Evolutionary conservation across 2,888 invertebrate genomes (phyloP).

Genomic region (Synanthedon myopaeformis): DNA sequence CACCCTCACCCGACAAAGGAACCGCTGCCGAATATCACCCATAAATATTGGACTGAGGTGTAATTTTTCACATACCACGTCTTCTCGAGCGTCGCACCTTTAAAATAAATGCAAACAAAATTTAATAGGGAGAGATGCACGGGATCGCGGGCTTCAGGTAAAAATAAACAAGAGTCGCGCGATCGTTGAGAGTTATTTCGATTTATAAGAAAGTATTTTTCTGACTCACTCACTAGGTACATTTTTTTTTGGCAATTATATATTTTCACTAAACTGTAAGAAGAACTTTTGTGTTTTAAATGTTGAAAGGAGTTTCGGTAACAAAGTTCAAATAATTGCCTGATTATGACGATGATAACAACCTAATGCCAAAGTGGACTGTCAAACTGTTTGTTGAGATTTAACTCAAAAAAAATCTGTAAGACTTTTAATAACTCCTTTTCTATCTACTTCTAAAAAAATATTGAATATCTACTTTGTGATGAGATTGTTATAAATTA

Average conservation of each 20-base stretch:
- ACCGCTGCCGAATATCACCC: constrained; percentile 71
- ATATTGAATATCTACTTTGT: no score
- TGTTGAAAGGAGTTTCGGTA: no score
- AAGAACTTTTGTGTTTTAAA: neutral
- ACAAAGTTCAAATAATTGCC: no score
- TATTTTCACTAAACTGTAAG: neutral
- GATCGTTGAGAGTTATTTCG: constrained; percentile 36
- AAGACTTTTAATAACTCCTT: no score
- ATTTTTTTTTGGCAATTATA: neutral
- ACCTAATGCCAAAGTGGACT: no score
- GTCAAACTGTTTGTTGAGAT: no score
- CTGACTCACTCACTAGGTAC: neutral
- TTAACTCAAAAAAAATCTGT: no score
- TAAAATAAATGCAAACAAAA: constrained; percentile 72
- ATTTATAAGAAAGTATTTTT: neutral
- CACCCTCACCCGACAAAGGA: constrained; percentile 67
- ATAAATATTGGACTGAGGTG: constrained; percentile 71
- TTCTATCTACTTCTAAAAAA: no score
- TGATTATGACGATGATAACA: no score
- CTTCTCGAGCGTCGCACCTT: constrained; percentile 68
- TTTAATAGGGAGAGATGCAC: constrained; percentile 71
- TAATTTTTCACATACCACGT: constrained; percentile 71
- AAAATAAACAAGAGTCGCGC: constrained; percentile 63
- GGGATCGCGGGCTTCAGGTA: constrained; percentile 63
- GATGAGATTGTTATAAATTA: no score